Conservation (phyloP, 2,797 vertebrate species). For the Pseudomugil gertrudae region DNA sequence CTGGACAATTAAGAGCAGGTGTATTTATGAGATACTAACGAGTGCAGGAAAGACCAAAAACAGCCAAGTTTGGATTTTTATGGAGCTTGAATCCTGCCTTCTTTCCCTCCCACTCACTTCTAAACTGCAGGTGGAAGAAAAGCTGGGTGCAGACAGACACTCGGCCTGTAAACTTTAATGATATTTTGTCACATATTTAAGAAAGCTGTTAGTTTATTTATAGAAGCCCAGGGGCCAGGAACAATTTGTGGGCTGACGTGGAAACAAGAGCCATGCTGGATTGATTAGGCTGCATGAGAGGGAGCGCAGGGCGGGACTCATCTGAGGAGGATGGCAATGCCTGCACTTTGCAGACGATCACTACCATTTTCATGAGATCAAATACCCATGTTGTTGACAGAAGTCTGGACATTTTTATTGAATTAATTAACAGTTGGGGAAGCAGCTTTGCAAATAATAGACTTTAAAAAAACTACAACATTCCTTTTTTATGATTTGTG, state of each 20-base stretch:
- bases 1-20: constrained; percentile 71
- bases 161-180: constrained; percentile 57
- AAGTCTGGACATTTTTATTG: no score
- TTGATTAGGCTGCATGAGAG: constrained; percentile 51
- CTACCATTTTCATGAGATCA: neutral
- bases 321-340: constrained; percentile 4
- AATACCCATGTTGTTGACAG: no score
- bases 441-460: no score
- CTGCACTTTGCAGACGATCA: neutral
- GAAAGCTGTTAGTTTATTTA: constrained; percentile 69
- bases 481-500: no score
- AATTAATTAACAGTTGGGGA: no score
- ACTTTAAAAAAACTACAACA: no score
- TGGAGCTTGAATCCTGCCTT: neutral
- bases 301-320: constrained; percentile 10
- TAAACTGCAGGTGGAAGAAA: constrained; percentile 53
- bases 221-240: constrained; percentile 27
- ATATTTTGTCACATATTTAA: constrained; percentile 67
- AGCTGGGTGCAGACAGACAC: constrained; percentile 27
- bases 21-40: constrained; percentile 37
- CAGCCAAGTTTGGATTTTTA: constrained; percentile 14
- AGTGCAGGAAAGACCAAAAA: constrained; percentile 2
- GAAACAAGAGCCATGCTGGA: constrained; percentile 55
- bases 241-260: neutral
- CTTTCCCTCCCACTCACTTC: neutral